Evolutionary conservation across 2,797 vertebrate genomes (phyloP).

Genomic region (Periparus ater): DNA sequence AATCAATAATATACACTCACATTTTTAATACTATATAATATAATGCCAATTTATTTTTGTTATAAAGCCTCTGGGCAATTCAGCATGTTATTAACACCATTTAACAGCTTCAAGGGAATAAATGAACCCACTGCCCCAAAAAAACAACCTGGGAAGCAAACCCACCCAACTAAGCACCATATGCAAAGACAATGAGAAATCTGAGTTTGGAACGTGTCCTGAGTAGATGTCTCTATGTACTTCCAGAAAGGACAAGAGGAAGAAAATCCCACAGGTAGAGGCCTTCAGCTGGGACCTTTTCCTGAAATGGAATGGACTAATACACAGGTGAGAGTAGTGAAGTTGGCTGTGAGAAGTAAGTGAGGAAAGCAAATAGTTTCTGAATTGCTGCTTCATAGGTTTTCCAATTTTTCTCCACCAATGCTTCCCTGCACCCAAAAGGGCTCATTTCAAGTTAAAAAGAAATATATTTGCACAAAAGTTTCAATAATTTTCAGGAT

Average conservation of each 20-base stretch:
- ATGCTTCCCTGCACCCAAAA: background rate
- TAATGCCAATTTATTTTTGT: background rate
- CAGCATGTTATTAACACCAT: background rate
- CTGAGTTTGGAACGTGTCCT: slow-evolving; percentile 46
- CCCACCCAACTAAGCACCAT: background rate
- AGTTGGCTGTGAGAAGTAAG: slow-evolving; percentile 29
- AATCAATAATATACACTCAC: background rate
- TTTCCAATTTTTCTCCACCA: background rate
- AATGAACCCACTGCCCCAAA: background rate
- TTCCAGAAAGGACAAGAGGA: slow-evolving; percentile 70
- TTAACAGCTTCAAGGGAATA: background rate
- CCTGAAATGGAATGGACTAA: slow-evolving; percentile 71
- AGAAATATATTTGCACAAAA: background rate
- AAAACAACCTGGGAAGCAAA: background rate
- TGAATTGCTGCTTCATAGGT: background rate
- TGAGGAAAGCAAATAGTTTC: slow-evolving; percentile 29
- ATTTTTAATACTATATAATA: background rate
- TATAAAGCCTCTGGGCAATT: background rate
- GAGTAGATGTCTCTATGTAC: slow-evolving; percentile 65
- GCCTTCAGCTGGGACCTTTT: slow-evolving; percentile 69
- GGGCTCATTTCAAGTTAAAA: background rate
- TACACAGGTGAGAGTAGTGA: slow-evolving; percentile 63
- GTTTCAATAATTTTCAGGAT: background rate
- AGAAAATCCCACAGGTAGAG: slow-evolving; percentile 69
- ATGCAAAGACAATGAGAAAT: slow-evolving; percentile 35